Percentiles rank a stretch among this genome's conserved stretches.
phyloP scores from a whole-genome alignment of 2,888 invertebrate species.

The Strigamia transsilvanica region DNA sequence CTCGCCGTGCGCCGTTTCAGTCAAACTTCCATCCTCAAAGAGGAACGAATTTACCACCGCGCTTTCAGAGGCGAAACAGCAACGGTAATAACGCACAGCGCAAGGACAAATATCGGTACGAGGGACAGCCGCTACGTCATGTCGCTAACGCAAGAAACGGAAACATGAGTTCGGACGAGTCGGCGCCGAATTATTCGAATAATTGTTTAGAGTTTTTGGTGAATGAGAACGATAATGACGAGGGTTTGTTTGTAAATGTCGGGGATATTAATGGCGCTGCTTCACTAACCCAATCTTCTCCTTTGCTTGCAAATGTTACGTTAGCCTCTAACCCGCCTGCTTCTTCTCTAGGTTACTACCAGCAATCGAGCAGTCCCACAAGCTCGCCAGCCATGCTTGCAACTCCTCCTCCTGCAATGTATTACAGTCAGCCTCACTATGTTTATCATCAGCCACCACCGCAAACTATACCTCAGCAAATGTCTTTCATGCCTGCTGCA shows the following conservation, averaged over 20 bases:
- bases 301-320: slow-evolving; percentile 16
- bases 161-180: no score
- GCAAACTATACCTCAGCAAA: slow-evolving; percentile 38
- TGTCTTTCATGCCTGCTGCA: slow-evolving; percentile 49
- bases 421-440: slow-evolving; percentile 51
- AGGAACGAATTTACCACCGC: slow-evolving; percentile 12
- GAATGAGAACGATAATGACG: neutral
- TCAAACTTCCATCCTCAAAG: neutral
- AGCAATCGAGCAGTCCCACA: slow-evolving; percentile 24
- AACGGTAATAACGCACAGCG: neutral
- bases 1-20: neutral
- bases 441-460: slow-evolving; percentile 50
- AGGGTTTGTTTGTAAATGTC: neutral
- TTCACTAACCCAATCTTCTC: neutral
- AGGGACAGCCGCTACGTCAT: slow-evolving; percentile 40
- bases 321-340: slow-evolving; percentile 18
- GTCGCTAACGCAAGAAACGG: neutral
- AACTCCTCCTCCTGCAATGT: slow-evolving; percentile 33
- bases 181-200: neutral
- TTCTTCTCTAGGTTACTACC: slow-evolving; percentile 51
- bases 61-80: slow-evolving; percentile 10
- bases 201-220: neutral
- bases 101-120: slow-evolving; percentile 17
- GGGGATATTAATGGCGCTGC: neutral
- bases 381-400: slow-evolving; percentile 50